Conservation (phyloP, 2,113 vertebrate genomes). For the Takifugu flavidus region DNA sequence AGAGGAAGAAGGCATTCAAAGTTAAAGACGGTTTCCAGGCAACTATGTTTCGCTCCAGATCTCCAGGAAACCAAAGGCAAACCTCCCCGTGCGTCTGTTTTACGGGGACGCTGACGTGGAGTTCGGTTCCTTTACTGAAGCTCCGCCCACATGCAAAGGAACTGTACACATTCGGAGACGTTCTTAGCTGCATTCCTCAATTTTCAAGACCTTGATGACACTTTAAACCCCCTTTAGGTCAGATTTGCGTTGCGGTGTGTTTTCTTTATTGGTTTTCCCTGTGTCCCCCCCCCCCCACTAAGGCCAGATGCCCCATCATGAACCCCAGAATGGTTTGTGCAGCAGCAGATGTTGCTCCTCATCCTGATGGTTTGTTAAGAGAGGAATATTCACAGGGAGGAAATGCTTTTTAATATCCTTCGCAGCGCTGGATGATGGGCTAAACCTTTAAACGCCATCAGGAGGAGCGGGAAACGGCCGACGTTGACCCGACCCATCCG, state of each 20-base stretch:
- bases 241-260: slow-evolving; percentile 15
- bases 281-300: background rate
- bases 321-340: slow-evolving; percentile 22
- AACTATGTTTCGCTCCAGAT: no score
- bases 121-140: no score
- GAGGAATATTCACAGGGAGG: slow-evolving; percentile 8
- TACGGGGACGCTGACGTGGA: no score
- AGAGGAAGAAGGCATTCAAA: no score
- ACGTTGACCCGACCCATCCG: slow-evolving; percentile 50
- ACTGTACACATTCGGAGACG: no score
- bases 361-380: slow-evolving; percentile 1
- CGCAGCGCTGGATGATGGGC: slow-evolving; percentile 44
- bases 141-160: no score
- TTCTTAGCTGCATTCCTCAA: background rate
- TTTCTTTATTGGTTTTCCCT: background rate
- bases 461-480: slow-evolving; percentile 19
- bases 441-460: slow-evolving; percentile 51
- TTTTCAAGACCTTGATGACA: background rate
- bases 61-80: no score
- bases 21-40: no score
- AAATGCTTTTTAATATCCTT: slow-evolving; percentile 36
- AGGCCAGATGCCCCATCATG: slow-evolving; percentile 15
- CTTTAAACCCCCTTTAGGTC: background rate
- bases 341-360: slow-evolving; percentile 38
- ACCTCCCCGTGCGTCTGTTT: no score